A percentile compares a stretch with the other conserved stretches of the same genome.
These are phyloP conservation scores for Tetragonula carbonaria DNA, from an alignment of 2,888 invertebrate species.

Conservation along the genomic window DNA sequence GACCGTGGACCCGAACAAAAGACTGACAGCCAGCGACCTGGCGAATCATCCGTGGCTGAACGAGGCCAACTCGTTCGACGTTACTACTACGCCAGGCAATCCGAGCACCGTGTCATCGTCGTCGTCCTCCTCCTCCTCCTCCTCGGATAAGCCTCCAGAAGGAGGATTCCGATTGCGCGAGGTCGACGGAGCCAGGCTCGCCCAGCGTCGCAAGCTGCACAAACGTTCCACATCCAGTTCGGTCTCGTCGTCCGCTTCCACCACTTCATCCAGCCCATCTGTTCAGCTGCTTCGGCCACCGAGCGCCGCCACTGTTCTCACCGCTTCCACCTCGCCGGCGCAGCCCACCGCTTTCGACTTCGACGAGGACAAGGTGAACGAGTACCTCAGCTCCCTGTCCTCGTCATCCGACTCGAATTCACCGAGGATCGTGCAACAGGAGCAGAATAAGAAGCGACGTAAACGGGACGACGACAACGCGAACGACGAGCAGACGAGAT, in stretches of 20 bases:
- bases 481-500: neutral
- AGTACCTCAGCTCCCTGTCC: conserved; percentile 85
- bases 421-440: conserved; percentile 63
- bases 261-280: conserved; percentile 76
- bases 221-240: conserved; percentile 85
- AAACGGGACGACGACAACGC: conserved; percentile 66
- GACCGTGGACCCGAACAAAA: conserved; percentile 90
- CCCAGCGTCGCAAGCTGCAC: conserved; percentile 88
- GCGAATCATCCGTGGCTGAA: conserved; percentile 89
- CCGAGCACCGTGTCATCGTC: neutral
- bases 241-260: conserved; percentile 83
- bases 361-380: conserved; percentile 84
- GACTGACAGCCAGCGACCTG: conserved; percentile 89
- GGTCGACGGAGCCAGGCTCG: conserved; percentile 89
- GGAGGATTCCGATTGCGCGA: conserved; percentile 90
- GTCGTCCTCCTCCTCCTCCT: too few species aligned
- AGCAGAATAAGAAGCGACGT: conserved; percentile 64
- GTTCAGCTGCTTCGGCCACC: conserved; percentile 72
- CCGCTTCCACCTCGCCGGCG: conserved; percentile 75
- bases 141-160: conserved; percentile 24
- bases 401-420: conserved; percentile 82
- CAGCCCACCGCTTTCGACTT: conserved; percentile 84
- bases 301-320: conserved; percentile 63
- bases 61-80: conserved; percentile 69
- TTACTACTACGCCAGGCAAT: neutral